Evolutionary conservation across 2,888 invertebrate species (phyloP).

Genomic region (Girardia tigrina): DNA sequence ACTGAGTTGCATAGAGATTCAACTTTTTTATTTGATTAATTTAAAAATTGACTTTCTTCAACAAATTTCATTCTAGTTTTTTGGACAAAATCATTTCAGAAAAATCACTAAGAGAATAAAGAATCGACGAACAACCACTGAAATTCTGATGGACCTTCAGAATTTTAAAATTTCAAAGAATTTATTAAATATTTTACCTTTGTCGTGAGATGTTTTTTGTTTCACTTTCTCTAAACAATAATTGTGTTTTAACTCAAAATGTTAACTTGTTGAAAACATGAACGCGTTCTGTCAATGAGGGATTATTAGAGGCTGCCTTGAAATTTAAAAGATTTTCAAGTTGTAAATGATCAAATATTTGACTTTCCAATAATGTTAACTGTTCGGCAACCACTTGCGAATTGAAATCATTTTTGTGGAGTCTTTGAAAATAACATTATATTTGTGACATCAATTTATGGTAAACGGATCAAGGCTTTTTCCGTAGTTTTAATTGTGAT

Average conservation of each 20-base stretch:
- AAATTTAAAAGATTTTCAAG: neutral
- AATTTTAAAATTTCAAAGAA: conserved; percentile 17
- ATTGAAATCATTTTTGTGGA: too few relatives aligned
- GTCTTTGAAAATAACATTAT: neutral
- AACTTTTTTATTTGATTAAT: neutral
- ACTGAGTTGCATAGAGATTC: neutral
- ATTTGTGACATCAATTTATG: neutral
- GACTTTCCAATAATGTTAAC: neutral
- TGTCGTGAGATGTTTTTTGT: neutral
- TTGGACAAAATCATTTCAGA: neutral
- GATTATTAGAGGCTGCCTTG: neutral
- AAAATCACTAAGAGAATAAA: neutral
- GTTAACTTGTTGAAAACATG: conserved; percentile 13
- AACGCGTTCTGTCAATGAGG: neutral
- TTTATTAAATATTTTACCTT: neutral
- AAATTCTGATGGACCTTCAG: conserved; percentile 11
- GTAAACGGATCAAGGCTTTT: neutral
- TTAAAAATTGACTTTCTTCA: neutral
- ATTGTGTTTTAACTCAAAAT: neutral
- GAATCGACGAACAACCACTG: neutral
- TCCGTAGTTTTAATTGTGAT: neutral
- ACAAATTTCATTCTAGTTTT: neutral
- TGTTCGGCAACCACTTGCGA: neutral
- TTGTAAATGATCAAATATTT: neutral
- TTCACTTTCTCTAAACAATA: neutral